Conservation (phyloP, 2,797 vertebrate genomes). For the Phrynocephalus guinanensis region DNA sequence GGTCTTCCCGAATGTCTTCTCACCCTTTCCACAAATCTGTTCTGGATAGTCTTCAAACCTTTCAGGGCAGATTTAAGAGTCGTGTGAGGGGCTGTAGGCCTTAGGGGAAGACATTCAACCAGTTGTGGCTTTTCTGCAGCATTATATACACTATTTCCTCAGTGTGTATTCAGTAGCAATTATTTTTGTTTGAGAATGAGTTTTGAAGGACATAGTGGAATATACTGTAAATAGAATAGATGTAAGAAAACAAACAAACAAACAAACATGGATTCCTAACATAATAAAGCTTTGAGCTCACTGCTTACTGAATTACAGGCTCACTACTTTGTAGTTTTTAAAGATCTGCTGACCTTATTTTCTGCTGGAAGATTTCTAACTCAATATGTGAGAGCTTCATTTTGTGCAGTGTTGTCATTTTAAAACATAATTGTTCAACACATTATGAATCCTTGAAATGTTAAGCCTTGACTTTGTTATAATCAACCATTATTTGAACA, state of each 20-base stretch:
- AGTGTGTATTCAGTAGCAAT: neutral
- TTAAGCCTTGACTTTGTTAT: neutral
- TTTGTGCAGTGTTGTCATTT: neutral
- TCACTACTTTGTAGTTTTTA: neutral
- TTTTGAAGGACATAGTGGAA: neutral
- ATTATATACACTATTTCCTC: too few species aligned
- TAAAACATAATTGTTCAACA: neutral
- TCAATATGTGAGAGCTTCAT: neutral
- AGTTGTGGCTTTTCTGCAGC: neutral
- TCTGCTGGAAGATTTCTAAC: neutral
- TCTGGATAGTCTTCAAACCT: neutral
- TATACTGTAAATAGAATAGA: neutral
- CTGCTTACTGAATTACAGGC: neutral
- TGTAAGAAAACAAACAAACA: neutral
- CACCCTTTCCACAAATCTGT: neutral
- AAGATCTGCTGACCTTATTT: neutral
- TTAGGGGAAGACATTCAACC: neutral
- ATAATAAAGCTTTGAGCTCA: neutral
- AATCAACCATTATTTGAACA: neutral
- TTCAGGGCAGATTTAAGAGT: neutral
- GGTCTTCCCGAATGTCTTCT: neutral
- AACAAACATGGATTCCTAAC: neutral
- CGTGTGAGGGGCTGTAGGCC: neutral
- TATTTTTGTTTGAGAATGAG: neutral
- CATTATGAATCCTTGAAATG: neutral